Conservation (phyloP, 92 coral and sea anemone species). For the Zoanthus solanderi region DNA sequence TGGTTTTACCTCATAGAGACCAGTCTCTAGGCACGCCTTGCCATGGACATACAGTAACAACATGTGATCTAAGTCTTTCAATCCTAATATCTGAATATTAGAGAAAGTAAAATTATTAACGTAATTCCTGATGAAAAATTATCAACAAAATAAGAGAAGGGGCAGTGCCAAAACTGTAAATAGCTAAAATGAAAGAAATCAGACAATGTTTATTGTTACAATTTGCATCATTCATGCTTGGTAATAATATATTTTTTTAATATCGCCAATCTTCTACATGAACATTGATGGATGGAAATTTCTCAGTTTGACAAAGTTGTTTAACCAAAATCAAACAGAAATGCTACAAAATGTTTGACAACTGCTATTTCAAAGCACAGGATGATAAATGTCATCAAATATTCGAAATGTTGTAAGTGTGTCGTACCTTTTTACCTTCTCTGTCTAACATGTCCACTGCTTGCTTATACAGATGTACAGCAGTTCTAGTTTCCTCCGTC, state of each 20-base stretch:
- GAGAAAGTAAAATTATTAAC: background rate
- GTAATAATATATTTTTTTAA: too few relatives aligned
- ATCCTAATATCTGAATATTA: slow-evolving; percentile 71
- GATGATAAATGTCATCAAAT: background rate
- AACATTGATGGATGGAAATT: too few relatives aligned
- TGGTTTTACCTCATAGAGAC: slow-evolving; percentile 74
- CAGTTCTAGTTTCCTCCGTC: slow-evolving; percentile 62
- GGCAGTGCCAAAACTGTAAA: background rate
- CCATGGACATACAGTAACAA: slow-evolving; percentile 90
- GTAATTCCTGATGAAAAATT: too few relatives aligned
- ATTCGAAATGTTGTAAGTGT: background rate
- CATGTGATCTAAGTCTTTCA: slow-evolving; percentile 82
- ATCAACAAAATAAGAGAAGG: background rate
- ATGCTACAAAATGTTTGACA: background rate
- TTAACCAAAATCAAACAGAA: too few relatives aligned
- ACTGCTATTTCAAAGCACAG: background rate
- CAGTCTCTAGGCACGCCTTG: slow-evolving; percentile 86
- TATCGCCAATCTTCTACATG: too few relatives aligned
- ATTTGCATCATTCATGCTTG: too few relatives aligned
- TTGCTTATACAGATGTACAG: slow-evolving; percentile 73
- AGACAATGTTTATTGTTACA: too few relatives aligned
- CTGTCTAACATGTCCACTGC: slow-evolving; percentile 73
- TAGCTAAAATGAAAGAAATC: background rate
- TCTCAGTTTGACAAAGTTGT: too few relatives aligned
- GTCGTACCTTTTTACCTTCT: slow-evolving; percentile 53